These are phyloP conservation scores for Paraplagusia blochii DNA, from an alignment of 2,113 vertebrate genomes.

Conservation along the genomic window DNA sequence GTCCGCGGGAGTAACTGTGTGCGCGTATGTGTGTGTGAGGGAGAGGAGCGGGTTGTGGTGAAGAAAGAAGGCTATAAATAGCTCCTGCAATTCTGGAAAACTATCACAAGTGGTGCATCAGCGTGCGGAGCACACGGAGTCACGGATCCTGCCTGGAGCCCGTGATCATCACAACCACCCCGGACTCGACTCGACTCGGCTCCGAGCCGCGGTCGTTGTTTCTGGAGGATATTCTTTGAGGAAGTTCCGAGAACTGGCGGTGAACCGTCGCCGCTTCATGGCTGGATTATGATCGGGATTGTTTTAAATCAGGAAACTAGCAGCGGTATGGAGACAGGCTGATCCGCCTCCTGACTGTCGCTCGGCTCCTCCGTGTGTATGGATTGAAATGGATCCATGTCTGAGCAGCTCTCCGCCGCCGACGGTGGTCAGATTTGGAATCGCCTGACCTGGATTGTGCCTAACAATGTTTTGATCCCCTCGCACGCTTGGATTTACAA, in stretches of 20 bases:
- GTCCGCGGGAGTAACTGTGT: neutral
- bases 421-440: conserved; percentile 65
- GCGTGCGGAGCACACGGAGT: conserved; percentile 63
- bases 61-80: conserved; percentile 78
- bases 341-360: conserved; percentile 29
- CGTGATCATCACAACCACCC: too few species aligned
- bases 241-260: conserved; percentile 6
- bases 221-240: too few species aligned
- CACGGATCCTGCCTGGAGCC: conserved; percentile 48
- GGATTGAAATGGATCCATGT: conserved; percentile 68
- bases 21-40: conserved; percentile 9
- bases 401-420: conserved; percentile 33
- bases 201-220: neutral
- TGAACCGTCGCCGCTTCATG: conserved; percentile 46
- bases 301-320: conserved; percentile 56
- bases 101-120: conserved; percentile 77
- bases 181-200: conserved; percentile 25
- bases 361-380: conserved; percentile 1
- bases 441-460: conserved; percentile 71
- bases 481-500: conserved; percentile 66
- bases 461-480: conserved; percentile 60
- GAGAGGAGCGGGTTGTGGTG: conserved; percentile 67
- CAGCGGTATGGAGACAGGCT: conserved; percentile 55
- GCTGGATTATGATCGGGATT: conserved; percentile 59
- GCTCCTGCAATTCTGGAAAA: conserved; percentile 75